These are phyloP conservation scores for Scarus forsteni DNA, from an alignment of 2,797 vertebrate species.

Conservation along the genomic window DNA sequence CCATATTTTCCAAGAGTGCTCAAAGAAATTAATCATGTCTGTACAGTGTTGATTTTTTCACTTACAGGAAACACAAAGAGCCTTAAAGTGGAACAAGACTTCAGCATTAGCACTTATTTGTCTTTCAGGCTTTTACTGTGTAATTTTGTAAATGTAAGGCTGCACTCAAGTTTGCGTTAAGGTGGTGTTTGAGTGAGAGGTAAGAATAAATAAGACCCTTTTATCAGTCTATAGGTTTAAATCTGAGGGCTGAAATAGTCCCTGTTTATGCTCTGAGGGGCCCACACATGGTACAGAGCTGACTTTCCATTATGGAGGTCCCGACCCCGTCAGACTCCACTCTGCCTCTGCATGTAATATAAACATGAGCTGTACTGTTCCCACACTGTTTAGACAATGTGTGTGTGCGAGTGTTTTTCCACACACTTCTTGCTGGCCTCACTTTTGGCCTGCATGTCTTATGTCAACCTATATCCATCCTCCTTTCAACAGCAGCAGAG, in stretches of 20 bases:
- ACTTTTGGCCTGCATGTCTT: slow-evolving; percentile 26
- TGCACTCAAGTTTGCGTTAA: neutral
- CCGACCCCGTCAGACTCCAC: slow-evolving; percentile 46
- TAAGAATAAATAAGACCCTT: slow-evolving; percentile 10
- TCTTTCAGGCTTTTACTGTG: neutral
- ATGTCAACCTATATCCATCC: slow-evolving; percentile 28
- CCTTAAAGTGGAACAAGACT: neutral
- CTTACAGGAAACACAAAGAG: too few species aligned
- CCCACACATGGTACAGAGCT: slow-evolving; percentile 35
- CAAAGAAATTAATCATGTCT: too few species aligned
- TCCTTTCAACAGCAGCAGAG: neutral
- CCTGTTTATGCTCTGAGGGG: slow-evolving; percentile 41
- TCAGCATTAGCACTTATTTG: neutral
- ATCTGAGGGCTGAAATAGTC: slow-evolving; percentile 9
- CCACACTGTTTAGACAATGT: slow-evolving; percentile 55
- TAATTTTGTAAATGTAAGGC: neutral
- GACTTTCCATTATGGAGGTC: slow-evolving; percentile 31
- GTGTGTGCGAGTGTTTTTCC: slow-evolving; percentile 20
- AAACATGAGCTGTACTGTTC: slow-evolving; percentile 58
- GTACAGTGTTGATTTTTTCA: too few species aligned
- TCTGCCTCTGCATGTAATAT: slow-evolving; percentile 42
- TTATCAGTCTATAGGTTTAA: slow-evolving; percentile 4
- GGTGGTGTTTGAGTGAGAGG: neutral
- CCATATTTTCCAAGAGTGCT: too few species aligned
- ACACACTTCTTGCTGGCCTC: slow-evolving; percentile 27